Percentiles rank a stretch among this genome's conserved stretches.
Conservation (phyloP, 2,888 invertebrate species). For the Hydraecia micacea region DNA sequence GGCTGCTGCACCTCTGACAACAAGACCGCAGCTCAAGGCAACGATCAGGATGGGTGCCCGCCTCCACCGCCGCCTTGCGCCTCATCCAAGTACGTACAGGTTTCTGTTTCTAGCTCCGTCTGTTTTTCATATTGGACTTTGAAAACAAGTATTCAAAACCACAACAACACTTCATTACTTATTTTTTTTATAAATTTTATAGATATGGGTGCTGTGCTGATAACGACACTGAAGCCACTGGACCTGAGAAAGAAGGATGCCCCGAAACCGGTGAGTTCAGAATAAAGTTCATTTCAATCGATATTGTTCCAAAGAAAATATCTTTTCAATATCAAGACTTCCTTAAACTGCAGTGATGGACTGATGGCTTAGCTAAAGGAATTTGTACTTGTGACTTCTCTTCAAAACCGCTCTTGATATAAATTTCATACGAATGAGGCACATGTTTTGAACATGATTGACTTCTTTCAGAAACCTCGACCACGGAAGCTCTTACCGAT, state of each 20-base stretch:
- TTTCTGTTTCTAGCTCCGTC: neutral
- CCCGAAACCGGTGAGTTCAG: constrained; percentile 76
- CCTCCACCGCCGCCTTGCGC: constrained; percentile 91
- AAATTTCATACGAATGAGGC: neutral
- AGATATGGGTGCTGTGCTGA: constrained; percentile 94
- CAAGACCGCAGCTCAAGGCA: constrained; percentile 94
- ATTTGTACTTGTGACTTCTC: neutral
- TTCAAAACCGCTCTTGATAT: neutral
- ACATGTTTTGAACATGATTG: neutral
- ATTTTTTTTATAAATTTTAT: constrained; percentile 8
- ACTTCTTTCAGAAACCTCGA: constrained; percentile 43
- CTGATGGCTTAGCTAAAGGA: neutral
- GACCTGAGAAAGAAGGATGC: constrained; percentile 90
- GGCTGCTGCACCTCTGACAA: constrained; percentile 96
- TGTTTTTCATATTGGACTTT: neutral
- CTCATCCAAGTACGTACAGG: constrained; percentile 85
- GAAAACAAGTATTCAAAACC: neutral
- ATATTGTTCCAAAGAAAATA: no score
- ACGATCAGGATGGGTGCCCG: constrained; percentile 96
- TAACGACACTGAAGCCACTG: constrained; percentile 91
- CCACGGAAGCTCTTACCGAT: constrained; percentile 37
- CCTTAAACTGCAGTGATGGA: neutral
- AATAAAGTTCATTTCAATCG: neutral
- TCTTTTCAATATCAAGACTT: no score
- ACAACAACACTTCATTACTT: neutral